phyloP scores from a whole-genome alignment of 2,113 vertebrate species.

The Todiramphus saurophagus region DNA sequence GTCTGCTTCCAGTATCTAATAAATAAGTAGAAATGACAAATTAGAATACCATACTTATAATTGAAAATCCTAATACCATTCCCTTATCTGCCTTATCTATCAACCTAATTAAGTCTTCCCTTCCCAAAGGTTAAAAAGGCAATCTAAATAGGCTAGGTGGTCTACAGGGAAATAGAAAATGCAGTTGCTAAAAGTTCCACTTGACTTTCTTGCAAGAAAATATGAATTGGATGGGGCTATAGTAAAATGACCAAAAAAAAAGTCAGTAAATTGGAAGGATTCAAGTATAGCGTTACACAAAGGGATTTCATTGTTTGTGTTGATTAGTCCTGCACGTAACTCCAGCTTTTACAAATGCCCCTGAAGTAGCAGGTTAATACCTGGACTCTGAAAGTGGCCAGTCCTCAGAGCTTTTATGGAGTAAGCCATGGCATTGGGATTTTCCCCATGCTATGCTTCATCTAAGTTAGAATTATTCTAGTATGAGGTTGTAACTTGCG shows the following conservation, averaged over 20 bases:
- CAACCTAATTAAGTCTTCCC: slow-evolving; percentile 41
- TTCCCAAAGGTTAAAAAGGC: slow-evolving; percentile 33
- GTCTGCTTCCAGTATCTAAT: neutral
- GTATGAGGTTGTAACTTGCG: neutral
- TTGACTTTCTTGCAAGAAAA: neutral
- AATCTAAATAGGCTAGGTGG: slow-evolving; percentile 27
- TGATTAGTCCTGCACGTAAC: neutral
- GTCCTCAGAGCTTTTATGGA: neutral
- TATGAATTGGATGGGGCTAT: neutral
- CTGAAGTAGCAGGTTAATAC: neutral
- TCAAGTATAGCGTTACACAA: neutral
- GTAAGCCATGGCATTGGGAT: neutral
- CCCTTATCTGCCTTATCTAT: slow-evolving; percentile 34
- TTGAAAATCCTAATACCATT: slow-evolving; percentile 17
- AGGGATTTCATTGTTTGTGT: neutral
- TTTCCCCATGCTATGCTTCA: neutral
- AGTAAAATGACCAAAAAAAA: neutral
- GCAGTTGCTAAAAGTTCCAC: neutral
- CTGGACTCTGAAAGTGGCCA: neutral
- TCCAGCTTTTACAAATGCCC: neutral
- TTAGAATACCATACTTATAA: slow-evolving; percentile 19
- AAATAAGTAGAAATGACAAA: slow-evolving; percentile 19
- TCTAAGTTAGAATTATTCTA: neutral
- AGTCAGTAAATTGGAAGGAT: neutral
- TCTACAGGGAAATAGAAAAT: slow-evolving; percentile 3